Evolutionary conservation across 2,797 vertebrate genomes (phyloP), one percentile per base, ranked within the genome.

Genomic region (Myotis vivesi): DNA sequence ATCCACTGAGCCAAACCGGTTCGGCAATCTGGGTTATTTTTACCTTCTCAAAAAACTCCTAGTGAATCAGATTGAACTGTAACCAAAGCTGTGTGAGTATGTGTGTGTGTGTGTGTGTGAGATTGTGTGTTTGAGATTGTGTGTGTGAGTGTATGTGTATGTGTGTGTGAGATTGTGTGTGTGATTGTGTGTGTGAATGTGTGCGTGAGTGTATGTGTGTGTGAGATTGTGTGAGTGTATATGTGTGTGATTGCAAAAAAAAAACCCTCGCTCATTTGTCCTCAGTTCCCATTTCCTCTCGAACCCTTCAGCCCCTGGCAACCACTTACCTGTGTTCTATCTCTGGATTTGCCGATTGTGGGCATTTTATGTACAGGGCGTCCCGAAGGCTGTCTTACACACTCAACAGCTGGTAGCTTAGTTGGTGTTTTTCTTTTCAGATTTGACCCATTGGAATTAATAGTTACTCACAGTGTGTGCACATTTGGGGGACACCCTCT

Each of bases 71-170:
- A 80, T 33, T 92, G 64, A 83, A 64, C 19, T 25, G 11, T 46
- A 80, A 84, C 51, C 6, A 41, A 72, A 57, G 15, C 25, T 28
- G 1, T 76, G 6, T 15, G 6, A 13, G 5, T 57, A 1, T 49
- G 7, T 62, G 6, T 66, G 16, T 68, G 38, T 38, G 38, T 38
- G 23, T 77, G 73, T 25, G 4, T 75, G 8, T 9, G 8, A 16
- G 4, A 49, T 0, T 46, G 4, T 59, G 6, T 64, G 23, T 77
- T 17, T 77, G 73, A 15, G 41, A 41, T 46, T 46, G 46, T 20
- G 51, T 28, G 4, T 76, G 8, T 7, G 6, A 12, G n/a, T n/a
- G n/a, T n/a, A n/a, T n/a, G n/a, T n/a, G 36, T 2, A 2, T 2
- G 6, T 57, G 20, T 68, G 38, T 76, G 8, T 7, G 6, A 12